Conservation (phyloP, 2,113 vertebrate species). For the Sphaerodactylus townsendi region DNA sequence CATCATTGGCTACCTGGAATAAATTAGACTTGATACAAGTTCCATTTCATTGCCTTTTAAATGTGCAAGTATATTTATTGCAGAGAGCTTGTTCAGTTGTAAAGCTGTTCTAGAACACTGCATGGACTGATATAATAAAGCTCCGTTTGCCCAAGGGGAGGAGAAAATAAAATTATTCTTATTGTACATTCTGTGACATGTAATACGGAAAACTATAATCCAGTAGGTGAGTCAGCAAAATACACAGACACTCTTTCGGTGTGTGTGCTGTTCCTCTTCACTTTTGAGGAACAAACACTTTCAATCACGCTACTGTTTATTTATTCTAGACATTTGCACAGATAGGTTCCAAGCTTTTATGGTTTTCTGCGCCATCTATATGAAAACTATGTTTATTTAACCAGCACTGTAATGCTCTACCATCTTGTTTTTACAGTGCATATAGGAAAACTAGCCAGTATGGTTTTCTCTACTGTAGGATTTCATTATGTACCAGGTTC, state of each 20-base stretch:
- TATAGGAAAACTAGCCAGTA: not conserved
- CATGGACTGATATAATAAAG: not conserved
- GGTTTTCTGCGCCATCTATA: not conserved
- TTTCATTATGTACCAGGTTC: accelerated
- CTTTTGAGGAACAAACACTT: not conserved
- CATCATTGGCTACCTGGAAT: not conserved
- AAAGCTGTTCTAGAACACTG: not conserved
- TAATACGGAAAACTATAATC: not conserved
- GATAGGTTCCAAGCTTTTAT: not conserved
- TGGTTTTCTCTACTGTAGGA: not conserved
- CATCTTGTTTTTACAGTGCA: not conserved
- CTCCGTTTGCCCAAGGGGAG: not conserved
- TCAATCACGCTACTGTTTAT: not conserved
- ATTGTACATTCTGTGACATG: not conserved
- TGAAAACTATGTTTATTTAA: not conserved
- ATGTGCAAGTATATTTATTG: not conserved
- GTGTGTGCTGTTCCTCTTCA: not conserved
- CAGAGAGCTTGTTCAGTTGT: not conserved
- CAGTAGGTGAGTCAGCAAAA: not conserved
- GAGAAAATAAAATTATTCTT: not conserved
- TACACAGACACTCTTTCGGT: not conserved
- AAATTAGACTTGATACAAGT: not conserved
- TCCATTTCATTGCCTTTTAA: not conserved
- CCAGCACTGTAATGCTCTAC: not conserved
- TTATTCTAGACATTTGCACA: not conserved